Base-by-base conservation (phyloP, 2,113 vertebrate species). In the Arvicanthis niloticus region DNA sequence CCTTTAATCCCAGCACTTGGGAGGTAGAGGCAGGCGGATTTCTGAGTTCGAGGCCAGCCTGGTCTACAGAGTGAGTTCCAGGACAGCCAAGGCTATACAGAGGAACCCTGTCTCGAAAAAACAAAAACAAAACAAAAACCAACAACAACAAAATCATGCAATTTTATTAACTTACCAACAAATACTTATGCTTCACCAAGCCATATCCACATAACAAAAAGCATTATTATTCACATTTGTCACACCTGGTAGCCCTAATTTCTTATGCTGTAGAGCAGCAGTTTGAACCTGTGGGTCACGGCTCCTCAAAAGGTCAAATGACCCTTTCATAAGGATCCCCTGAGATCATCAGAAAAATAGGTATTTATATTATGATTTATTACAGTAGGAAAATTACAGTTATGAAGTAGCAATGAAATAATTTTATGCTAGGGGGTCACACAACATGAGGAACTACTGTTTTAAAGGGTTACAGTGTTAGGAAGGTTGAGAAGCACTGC, bases 151-250 rank as follows among this genome's bases (percentile, higher is more conserved):
- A n/a, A n/a, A n/a, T n/a, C n/a, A 81, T 53, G 40, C 7, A 34
- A 78, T 93, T 62, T 80, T 42, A 88, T 48, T 88, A 78, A 40
- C 21, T 67, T n/a, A 37, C 5, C 19, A 95, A 89, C 53, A 96
- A 78, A 92, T 87, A 67, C 7, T 62, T 58, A 53, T 17, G 29
- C 84, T 92, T 93, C 34, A 7, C 88, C 22, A 84, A 85, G 42
- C 94, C 19, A 68, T 72, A 81, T 58, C 53, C 34, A 51, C 40
- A 67, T 40, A 88, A 34, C 40, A 92, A 77, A 91, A 45, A 42
- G 82, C 68, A 60, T 40, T 89, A 90, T 13, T 90, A 45, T 90
- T 16, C 58, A 34, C 2, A 78, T 62, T 93, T n/a, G 21, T n/a
- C 9, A 88, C 85, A 82, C 87, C 7, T 37, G 3, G n/a, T 26